Evolutionary conservation across 2,888 invertebrate genomes (phyloP).

Genomic region (Cephonodes hylas): DNA sequence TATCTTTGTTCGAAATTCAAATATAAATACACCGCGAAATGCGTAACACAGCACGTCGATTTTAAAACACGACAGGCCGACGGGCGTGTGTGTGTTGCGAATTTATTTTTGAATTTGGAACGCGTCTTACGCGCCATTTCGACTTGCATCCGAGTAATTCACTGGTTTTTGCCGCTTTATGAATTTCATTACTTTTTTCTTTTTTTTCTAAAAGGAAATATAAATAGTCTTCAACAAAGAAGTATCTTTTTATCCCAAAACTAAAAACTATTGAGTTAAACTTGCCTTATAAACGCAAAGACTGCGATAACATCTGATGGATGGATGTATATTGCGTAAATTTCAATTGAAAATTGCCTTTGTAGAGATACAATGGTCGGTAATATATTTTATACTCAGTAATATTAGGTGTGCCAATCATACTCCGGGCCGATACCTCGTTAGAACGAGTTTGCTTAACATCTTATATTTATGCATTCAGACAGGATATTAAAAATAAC

Average conservation of each 20-base stretch:
- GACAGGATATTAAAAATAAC: neutral
- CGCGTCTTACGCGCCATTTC: constrained; percentile 77
- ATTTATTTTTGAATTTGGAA: constrained; percentile 81
- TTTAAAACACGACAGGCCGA: constrained; percentile 69
- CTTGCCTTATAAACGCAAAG: neutral
- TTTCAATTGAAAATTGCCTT: constrained; percentile 1
- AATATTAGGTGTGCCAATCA: neutral
- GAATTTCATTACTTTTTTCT: neutral
- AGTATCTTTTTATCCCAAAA: neutral
- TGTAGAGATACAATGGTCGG: neutral
- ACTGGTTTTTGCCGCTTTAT: constrained; percentile 55
- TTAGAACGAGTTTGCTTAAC: neutral
- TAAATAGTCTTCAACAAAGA: neutral
- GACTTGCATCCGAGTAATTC: constrained; percentile 64
- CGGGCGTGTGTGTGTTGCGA: constrained; percentile 66
- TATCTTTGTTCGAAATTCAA: constrained; percentile 21
- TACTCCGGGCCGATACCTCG: neutral
- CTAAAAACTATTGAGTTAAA: neutral
- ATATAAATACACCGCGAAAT: constrained; percentile 44
- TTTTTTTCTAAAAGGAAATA: neutral
- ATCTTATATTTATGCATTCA: neutral
- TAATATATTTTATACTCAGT: neutral
- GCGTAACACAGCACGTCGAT: constrained; percentile 48
- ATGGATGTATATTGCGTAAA: neutral
- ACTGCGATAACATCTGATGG: neutral